phyloP scores from a whole-genome alignment of 2,888 invertebrate genomes.

The Himalopsyche japonica region DNA sequence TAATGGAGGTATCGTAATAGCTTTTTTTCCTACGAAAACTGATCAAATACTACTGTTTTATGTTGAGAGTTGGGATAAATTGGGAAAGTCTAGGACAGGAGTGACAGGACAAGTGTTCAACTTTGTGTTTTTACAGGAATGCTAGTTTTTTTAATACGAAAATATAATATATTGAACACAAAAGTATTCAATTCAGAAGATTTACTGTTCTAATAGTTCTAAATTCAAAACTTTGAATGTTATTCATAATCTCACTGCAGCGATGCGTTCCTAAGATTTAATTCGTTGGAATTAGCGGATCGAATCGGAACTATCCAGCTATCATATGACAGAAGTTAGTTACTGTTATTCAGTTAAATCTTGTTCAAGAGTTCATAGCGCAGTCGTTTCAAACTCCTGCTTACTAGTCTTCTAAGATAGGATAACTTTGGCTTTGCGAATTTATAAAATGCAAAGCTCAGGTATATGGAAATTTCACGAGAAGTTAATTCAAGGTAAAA shows the following conservation, averaged over 20 bases:
- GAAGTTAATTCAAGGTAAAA: neutral
- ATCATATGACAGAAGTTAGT: neutral
- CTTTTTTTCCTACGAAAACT: too few relatives aligned
- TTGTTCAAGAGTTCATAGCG: neutral
- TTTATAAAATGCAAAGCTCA: neutral
- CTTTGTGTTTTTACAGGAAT: too few relatives aligned
- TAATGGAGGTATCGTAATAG: too few relatives aligned
- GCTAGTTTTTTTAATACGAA: too few relatives aligned
- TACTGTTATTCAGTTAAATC: neutral
- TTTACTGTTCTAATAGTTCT: too few relatives aligned
- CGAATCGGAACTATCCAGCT: neutral
- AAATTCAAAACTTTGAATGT: too few relatives aligned
- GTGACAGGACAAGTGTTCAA: too few relatives aligned
- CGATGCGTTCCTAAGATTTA: neutral
- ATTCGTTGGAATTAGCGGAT: neutral
- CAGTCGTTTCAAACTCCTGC: neutral
- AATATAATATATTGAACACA: too few relatives aligned
- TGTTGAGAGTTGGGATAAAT: too few relatives aligned
- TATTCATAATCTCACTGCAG: neutral
- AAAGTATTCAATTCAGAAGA: too few relatives aligned
- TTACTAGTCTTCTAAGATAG: neutral
- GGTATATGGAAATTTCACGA: neutral
- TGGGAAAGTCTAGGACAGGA: too few relatives aligned
- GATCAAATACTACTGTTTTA: too few relatives aligned
- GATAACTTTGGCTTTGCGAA: neutral